Percentiles rank a stretch among this genome's conserved stretches.
Evolutionary conservation across 2,797 vertebrate species (phyloP).

Genomic region (Labeo calbasu): DNA sequence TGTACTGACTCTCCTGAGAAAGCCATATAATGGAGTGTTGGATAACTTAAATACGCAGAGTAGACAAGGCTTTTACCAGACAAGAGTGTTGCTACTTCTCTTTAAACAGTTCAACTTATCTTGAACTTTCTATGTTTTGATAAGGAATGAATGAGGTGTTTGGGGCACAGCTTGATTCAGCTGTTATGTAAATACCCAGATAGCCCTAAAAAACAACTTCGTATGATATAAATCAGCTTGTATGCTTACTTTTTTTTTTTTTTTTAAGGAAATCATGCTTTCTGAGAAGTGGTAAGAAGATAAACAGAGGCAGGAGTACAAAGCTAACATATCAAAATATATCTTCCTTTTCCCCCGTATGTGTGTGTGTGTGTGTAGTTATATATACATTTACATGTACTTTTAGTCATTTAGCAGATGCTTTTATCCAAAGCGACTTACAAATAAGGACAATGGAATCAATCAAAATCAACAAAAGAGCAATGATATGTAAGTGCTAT

Average conservation of each 20-base stretch:
- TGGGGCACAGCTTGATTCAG: slow-evolving; percentile 78
- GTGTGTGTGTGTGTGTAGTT: not conserved
- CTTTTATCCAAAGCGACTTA: too few species aligned
- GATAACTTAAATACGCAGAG: slow-evolving; percentile 79
- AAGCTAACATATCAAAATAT: slow-evolving; percentile 62
- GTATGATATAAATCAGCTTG: slow-evolving; percentile 79
- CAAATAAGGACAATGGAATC: too few species aligned
- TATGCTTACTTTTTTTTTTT: slow-evolving; percentile 71
- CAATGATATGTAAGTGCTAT: too few species aligned
- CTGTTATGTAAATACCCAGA: slow-evolving; percentile 80
- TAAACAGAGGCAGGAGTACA: slow-evolving; percentile 27
- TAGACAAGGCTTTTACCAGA: slow-evolving; percentile 74
- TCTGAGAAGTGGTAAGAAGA: slow-evolving; percentile 58
- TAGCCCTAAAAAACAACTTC: slow-evolving; percentile 74
- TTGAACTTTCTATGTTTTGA: slow-evolving; percentile 74
- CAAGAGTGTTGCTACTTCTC: slow-evolving; percentile 68
- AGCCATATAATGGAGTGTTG: slow-evolving; percentile 82
- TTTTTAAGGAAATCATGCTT: slow-evolving; percentile 64
- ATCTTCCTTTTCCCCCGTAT: not conserved
- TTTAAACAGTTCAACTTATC: slow-evolving; percentile 83
- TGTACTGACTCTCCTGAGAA: slow-evolving; percentile 81
- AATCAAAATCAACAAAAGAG: too few species aligned
- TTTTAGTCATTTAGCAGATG: too few species aligned
- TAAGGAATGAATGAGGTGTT: slow-evolving; percentile 79
- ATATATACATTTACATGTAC: too few species aligned